Evolutionary conservation across 2,113 vertebrate species (phyloP), one percentile per base, ranked within the genome.

Genomic region (Phycodurus eques): DNA sequence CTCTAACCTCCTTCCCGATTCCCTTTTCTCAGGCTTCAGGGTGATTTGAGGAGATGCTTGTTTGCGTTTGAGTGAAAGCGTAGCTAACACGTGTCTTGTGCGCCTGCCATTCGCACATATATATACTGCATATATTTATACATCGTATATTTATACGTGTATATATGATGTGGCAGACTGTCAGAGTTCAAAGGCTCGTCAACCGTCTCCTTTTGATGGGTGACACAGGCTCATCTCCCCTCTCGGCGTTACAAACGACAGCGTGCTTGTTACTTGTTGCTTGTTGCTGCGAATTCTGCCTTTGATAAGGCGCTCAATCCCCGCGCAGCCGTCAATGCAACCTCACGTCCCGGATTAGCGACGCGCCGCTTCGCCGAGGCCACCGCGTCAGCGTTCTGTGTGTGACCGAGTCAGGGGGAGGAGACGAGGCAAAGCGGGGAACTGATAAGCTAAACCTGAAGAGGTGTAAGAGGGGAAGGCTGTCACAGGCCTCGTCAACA

Each of bases 151-250:
- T n/a, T 47, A 39, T 68, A 39, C 35, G 35, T 6, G 35, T 39
- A 67, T 83, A 63, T 80, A 59, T 49, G 75, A 74, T 70, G 70
- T 68, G 69, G 49, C 68, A 76, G 73, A 78, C 82, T 83, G 56
- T 4, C 63, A 60, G 57, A 81, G 81, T 88, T 88, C 73, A 88
- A 86, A 84, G 75, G 73, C 81, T 87, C 74, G 70, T 85, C 86
- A 78, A 35, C 62, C 70, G 60, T 0, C 43, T 81, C 68, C 73
- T 64, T 63, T 81, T 87, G 57, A 85, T 80, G 72, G 77, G 14
- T 49, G 35, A 85, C 75, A 31, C 56, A 27, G 77, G 63, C 71
- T 20, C 15, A 46, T 62, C 66, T 81, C 76, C 68, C 64, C 20
- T 77, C 27, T 70, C 65, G 79, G 67, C 69, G 78, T 61, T 75